These are phyloP conservation scores for Drosophila meridiana DNA, from an alignment of 2,888 invertebrate genomes.

Conservation along the genomic window DNA sequence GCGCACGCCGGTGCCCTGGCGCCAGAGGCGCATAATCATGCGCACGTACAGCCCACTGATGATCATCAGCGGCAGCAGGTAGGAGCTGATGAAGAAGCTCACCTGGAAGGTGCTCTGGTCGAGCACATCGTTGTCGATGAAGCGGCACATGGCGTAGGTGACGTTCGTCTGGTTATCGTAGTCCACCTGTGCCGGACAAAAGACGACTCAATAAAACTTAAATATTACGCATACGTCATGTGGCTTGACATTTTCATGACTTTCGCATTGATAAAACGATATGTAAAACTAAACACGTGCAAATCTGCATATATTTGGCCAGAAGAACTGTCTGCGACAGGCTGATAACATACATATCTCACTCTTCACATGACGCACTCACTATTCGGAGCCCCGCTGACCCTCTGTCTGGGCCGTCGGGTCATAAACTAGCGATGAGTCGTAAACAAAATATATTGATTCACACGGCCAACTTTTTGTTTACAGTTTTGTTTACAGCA, in stretches of 20 bases:
- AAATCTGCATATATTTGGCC: conserved; percentile 38
- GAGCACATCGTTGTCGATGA: conserved; percentile 86
- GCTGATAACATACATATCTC: conserved; percentile 31
- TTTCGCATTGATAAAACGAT: conserved; percentile 36
- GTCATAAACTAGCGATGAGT: conserved; percentile 57
- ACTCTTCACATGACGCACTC: conserved; percentile 51
- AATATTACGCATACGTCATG: conserved; percentile 52
- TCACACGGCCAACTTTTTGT: conserved; percentile 53
- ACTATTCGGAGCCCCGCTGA: conserved; percentile 1
- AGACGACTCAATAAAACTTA: conserved; percentile 9
- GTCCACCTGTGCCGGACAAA: conserved; percentile 66
- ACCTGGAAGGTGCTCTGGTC: conserved; percentile 87
- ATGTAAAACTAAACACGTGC: conserved; percentile 12
- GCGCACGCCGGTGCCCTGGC: conserved; percentile 91
- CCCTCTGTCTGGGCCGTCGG: conserved; percentile 23
- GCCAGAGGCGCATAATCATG: conserved; percentile 95
- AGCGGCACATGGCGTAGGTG: conserved; percentile 85
- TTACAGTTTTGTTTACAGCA: conserved; percentile 75
- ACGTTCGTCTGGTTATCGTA: conserved; percentile 84
- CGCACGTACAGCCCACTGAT: conserved; percentile 95
- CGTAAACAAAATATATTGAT: conserved; percentile 61
- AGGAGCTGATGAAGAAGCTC: conserved; percentile 93
- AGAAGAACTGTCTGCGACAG: conserved; percentile 8
- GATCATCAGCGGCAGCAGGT: conserved; percentile 93
- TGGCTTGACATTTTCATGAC: conserved; percentile 55